phyloP scores from a whole-genome alignment of 2,888 invertebrate species.

The Oscheius myriophilus region DNA sequence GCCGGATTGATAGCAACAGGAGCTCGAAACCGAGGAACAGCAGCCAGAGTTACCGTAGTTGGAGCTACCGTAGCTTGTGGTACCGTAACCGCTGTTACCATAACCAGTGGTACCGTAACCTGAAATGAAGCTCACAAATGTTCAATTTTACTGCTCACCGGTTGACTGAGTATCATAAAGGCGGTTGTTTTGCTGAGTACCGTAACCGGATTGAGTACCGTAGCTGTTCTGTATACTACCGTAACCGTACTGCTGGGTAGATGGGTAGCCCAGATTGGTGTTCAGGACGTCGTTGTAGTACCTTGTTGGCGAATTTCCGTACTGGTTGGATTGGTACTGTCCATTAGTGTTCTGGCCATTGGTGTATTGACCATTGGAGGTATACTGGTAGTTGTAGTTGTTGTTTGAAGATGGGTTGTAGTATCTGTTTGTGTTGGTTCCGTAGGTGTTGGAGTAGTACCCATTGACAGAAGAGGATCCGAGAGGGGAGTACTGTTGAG shows the following conservation, averaged over 20 bases:
- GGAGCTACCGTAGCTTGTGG: not conserved
- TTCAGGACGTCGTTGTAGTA: conserved; percentile 13
- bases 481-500: conserved; percentile 10
- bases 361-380: conserved; percentile 7
- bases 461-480: conserved; percentile 5
- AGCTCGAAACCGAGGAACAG: conserved; percentile 42
- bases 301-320: conserved; percentile 1
- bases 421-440: conserved; percentile 23
- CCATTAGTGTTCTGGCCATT: conserved; percentile 16
- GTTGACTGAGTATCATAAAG: not conserved
- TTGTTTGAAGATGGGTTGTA: conserved; percentile 17
- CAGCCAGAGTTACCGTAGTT: conserved; percentile 26
- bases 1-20: conserved; percentile 46
- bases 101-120: conserved; percentile 10
- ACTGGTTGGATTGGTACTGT: conserved; percentile 25
- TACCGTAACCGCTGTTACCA: conserved; percentile 6
- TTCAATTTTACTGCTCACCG: not conserved
- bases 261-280: conserved; percentile 16
- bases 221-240: not conserved
- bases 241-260: too few species aligned
- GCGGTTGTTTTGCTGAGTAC: conserved; percentile 6
- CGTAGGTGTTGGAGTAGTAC: conserved; percentile 1
- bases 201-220: not conserved
- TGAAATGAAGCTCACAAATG: not conserved
- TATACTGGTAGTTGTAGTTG: conserved; percentile 9